Conservation (phyloP, 2,797 vertebrate genomes). For the Enteromius paludinosus region DNA sequence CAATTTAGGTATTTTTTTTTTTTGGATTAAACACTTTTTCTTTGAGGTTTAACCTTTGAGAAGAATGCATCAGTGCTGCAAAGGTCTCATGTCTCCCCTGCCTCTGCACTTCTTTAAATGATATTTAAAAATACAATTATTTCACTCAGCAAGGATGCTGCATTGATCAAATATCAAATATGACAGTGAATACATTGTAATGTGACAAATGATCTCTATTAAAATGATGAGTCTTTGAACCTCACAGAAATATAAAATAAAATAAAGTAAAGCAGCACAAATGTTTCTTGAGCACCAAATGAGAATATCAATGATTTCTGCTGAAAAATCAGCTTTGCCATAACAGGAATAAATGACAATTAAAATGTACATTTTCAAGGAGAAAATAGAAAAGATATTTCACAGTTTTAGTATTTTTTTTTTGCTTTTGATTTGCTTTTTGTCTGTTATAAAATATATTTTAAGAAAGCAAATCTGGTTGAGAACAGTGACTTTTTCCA, state of each 20-base stretch:
- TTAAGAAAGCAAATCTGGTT: background rate
- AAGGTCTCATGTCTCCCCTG: background rate
- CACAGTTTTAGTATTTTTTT: background rate
- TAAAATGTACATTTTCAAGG: background rate
- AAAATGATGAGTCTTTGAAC: background rate
- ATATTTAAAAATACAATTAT: background rate
- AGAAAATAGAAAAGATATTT: background rate
- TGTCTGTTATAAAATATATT: too few relatives aligned
- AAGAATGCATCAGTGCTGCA: background rate
- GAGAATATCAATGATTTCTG: background rate
- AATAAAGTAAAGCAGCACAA: background rate
- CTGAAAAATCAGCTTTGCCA: background rate
- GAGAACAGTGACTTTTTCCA: too few relatives aligned
- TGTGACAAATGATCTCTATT: background rate
- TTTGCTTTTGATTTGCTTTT: background rate
- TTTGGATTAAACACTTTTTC: conserved; percentile 4
- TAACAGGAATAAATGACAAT: background rate
- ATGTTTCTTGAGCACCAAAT: background rate
- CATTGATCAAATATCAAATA: background rate
- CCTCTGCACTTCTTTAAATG: background rate
- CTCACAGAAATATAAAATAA: background rate
- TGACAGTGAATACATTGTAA: background rate
- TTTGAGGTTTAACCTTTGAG: conserved; percentile 28
- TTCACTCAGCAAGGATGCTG: background rate
- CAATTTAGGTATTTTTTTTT: conserved; percentile 16